Conservation (phyloP, 2,113 vertebrate genomes). For the Indri indri region DNA sequence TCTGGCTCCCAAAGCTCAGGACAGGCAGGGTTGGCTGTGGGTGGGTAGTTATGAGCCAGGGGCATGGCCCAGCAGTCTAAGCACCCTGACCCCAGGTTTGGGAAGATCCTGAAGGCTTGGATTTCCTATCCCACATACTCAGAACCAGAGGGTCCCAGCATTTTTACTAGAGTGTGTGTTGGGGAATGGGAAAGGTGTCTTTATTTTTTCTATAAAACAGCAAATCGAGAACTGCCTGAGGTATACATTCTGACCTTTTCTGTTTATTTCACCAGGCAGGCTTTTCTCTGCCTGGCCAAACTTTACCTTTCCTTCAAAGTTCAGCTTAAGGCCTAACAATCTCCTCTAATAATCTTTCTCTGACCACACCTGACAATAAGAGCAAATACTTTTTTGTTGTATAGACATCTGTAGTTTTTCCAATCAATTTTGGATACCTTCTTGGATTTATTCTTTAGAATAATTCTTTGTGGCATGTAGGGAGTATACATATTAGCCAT, state of each 20-base stretch:
- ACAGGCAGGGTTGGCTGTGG: not conserved
- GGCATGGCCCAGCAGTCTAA: not conserved
- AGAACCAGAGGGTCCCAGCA: not conserved
- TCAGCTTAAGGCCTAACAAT: slow-evolving; percentile 16
- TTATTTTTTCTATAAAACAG: not conserved
- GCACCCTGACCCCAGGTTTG: not conserved
- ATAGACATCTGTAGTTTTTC: slow-evolving; percentile 28
- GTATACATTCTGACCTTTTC: slow-evolving; percentile 59
- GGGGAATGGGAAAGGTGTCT: not conserved
- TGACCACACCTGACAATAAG: not conserved
- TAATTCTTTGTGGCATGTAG: not conserved
- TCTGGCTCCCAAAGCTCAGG: not conserved
- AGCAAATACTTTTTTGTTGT: slow-evolving; percentile 38
- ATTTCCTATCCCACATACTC: not conserved
- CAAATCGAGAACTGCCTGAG: slow-evolving; percentile 42
- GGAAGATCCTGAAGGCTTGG: not conserved
- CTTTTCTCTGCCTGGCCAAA: slow-evolving; percentile 51
- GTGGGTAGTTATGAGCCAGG: not conserved
- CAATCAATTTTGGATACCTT: slow-evolving; percentile 13
- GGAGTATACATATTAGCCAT: not conserved
- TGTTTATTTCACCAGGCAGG: slow-evolving; percentile 19
- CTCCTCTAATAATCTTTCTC: slow-evolving; percentile 31
- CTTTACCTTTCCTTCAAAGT: slow-evolving; percentile 56
- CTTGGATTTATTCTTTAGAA: slow-evolving; percentile 24
- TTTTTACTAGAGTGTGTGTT: not conserved